Base-by-base conservation (phyloP, 2,888 invertebrate genomes). In the Oscheius sp. region DNA sequence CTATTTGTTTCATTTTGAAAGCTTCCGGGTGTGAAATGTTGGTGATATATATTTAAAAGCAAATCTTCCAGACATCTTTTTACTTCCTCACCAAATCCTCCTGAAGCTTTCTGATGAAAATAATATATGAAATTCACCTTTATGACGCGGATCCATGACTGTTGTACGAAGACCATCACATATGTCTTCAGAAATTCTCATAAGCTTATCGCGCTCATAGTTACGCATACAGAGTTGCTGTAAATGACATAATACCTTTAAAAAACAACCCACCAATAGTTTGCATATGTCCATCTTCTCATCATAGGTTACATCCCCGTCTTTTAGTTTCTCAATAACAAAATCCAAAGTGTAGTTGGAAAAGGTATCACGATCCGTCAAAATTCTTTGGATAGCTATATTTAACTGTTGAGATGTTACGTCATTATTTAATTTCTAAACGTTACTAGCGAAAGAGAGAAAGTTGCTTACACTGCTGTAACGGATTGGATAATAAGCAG, bases 111-210 rank as follows among this genome's bases (percentile, higher is more conserved):
- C n/a, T n/a, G n/a, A n/a, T n/a, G n/a, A n/a, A n/a, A n/a, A n/a
- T n/a, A n/a, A n/a, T n/a, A n/a, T n/a, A n/a, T n/a, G n/a, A n/a
- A n/a, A 14, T 14, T 12, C 47, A 47, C 20, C 22, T 22, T 47
- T 47, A 26, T 47, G 47, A 17, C 54, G 54, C 14, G 54, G 54
- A 33, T 54, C 54, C 54, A 54, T 54, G 5, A 36, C 32, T 12
- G 22, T 54, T 2, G 32, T 32, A 5, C 54, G 32, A n/a, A 54
- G 32, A n/a, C 54, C 54, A n/a, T n/a, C n/a, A n/a, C n/a, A n/a
- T n/a, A n/a, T n/a, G n/a, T n/a, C n/a, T n/a, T n/a, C n/a, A n/a
- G n/a, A n/a, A n/a, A n/a, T n/a, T n/a, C n/a, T n/a, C n/a, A n/a
- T n/a, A n/a, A n/a, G n/a, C n/a, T n/a, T n/a, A n/a, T n/a, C n/a